phyloP scores from a whole-genome alignment of 2,888 invertebrate species.

The Cosmopolites sordidus region DNA sequence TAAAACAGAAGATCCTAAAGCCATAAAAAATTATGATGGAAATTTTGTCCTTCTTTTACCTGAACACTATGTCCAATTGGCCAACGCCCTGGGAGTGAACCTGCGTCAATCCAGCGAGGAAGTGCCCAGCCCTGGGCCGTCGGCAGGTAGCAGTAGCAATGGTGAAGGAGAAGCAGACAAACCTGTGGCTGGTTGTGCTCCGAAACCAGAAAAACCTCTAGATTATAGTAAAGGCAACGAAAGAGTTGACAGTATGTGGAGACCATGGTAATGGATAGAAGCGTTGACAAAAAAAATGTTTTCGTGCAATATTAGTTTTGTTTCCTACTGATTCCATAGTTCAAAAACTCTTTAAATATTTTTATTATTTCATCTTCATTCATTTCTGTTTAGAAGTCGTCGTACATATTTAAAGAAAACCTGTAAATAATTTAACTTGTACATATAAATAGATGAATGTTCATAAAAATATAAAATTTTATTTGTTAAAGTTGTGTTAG shows the following conservation, averaged over 20 bases:
- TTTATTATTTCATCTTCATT: background rate
- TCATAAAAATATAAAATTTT: slow-evolving; percentile 2
- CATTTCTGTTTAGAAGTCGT: background rate
- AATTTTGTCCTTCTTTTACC: slow-evolving; percentile 60
- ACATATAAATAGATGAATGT: slow-evolving; percentile 9
- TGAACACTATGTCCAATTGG: slow-evolving; percentile 59
- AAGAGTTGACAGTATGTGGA: slow-evolving; percentile 51
- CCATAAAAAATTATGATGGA: slow-evolving; percentile 54
- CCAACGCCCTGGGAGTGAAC: slow-evolving; percentile 51
- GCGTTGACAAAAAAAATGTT: too few species aligned
- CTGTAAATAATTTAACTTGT: slow-evolving; percentile 6
- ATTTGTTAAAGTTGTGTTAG: slow-evolving; percentile 15
- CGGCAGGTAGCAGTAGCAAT: slow-evolving; percentile 28
- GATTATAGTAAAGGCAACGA: slow-evolving; percentile 48
- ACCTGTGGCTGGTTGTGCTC: slow-evolving; percentile 24
- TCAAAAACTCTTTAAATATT: too few species aligned
- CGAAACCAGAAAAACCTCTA: slow-evolving; percentile 46
- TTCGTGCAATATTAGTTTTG: too few species aligned
- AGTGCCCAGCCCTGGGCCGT: slow-evolving; percentile 31
- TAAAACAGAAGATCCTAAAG: slow-evolving; percentile 42
- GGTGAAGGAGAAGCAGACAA: slow-evolving; percentile 24
- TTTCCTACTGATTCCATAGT: too few species aligned
- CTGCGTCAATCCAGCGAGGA: slow-evolving; percentile 39
- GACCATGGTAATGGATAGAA: slow-evolving; percentile 49
- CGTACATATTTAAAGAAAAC: background rate